Conservation (phyloP, 2,113 vertebrate genomes). For the Nycticebus coucang region DNA sequence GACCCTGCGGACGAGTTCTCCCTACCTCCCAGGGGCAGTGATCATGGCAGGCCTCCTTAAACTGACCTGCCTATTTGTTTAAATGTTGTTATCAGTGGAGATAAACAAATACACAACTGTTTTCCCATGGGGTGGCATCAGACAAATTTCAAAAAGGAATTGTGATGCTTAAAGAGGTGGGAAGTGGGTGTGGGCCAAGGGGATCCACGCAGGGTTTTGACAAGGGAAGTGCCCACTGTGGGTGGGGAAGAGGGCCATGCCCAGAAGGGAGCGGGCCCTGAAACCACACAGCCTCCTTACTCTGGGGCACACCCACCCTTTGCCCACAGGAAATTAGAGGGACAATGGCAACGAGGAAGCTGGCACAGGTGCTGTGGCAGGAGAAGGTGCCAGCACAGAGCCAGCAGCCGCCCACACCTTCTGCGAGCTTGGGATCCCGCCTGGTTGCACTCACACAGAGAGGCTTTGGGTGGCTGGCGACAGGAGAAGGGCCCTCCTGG, state of each 20-base stretch:
- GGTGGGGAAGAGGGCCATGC: neutral
- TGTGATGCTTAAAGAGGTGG: neutral
- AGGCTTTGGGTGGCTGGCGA: neutral
- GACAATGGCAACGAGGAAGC: neutral
- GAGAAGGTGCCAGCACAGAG: neutral
- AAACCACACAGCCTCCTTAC: neutral
- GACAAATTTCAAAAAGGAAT: neutral
- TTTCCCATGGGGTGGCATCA: neutral
- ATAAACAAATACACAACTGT: rapidly evolving
- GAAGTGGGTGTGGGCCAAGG: neutral
- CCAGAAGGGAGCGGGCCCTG: neutral
- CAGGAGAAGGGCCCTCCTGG: neutral
- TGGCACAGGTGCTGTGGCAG: neutral
- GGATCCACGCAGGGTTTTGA: neutral
- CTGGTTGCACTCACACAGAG: no score
- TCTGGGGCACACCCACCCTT: neutral
- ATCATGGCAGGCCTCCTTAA: rapidly evolving
- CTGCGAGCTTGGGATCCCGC: neutral
- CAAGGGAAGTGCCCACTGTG: neutral
- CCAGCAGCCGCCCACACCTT: no score
- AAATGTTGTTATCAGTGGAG: neutral
- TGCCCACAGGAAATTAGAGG: constrained; percentile 50
- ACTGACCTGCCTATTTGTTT: no score
- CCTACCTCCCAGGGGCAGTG: neutral
- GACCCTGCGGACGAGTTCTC: rapidly evolving